phyloP scores from a whole-genome alignment of 2,888 invertebrate genomes.

The Loripinus fragilis region DNA sequence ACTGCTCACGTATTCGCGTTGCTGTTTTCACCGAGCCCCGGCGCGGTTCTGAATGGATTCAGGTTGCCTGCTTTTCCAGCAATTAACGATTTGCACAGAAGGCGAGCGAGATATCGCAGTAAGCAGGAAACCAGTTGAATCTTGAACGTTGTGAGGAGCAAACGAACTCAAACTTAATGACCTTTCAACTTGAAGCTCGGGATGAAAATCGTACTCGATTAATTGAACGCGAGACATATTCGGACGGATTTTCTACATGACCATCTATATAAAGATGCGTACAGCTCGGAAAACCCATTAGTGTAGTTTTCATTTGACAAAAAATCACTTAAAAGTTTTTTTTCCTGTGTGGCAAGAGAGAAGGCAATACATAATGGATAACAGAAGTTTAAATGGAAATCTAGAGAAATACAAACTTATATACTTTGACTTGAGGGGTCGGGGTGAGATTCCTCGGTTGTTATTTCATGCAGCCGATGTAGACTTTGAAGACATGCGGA shows the following conservation, averaged over 20 bases:
- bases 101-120: not conserved
- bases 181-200: constrained; percentile 3
- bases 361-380: not conserved
- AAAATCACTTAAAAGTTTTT: not conserved
- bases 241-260: constrained; percentile 1
- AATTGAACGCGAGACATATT: constrained; percentile 1
- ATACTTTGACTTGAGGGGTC: constrained; percentile 43
- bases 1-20: no score
- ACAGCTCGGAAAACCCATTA: not conserved
- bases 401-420: constrained; percentile 37
- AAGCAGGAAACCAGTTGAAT: not conserved
- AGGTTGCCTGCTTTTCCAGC: not conserved
- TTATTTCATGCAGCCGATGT: constrained; percentile 37
- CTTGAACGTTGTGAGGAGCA: not conserved
- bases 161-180: constrained; percentile 15
- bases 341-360: not conserved
- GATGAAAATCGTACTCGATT: not conserved
- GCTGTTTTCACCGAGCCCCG: no score
- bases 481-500: constrained; percentile 35
- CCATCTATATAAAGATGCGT: constrained; percentile 13
- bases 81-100: not conserved
- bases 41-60: not conserved
- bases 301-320: not conserved
- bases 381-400: constrained; percentile 6
- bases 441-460: constrained; percentile 40